Conservation (phyloP, 2,113 vertebrate species). For the Phylloscopus whistleri region DNA sequence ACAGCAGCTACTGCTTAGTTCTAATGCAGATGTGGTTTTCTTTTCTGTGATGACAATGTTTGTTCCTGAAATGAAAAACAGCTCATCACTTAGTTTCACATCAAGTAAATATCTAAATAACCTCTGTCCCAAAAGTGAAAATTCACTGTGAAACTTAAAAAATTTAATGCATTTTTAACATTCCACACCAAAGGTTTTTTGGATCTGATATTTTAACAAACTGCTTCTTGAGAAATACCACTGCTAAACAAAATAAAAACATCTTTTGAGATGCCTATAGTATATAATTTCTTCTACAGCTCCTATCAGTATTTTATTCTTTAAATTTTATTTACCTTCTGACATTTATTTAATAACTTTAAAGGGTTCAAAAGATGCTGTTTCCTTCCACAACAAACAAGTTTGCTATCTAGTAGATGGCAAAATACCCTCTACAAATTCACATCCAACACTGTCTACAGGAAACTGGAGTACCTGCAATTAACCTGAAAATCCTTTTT, state of each 20-base stretch:
- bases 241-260: background rate
- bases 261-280: background rate
- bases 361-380: background rate
- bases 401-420: background rate
- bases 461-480: background rate
- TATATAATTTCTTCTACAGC: background rate
- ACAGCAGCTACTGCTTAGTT: background rate
- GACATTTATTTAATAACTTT: background rate
- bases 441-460: background rate
- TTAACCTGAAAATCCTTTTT: background rate
- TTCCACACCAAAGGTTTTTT: background rate
- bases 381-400: background rate
- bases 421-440: background rate
- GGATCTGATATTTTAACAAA: background rate
- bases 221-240: background rate
- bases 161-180: background rate
- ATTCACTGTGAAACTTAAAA: background rate
- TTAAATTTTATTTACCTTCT: background rate
- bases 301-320: background rate
- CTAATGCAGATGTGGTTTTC: background rate
- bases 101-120: background rate
- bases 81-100: background rate
- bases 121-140: background rate
- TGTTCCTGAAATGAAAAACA: background rate
- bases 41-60: background rate